Conservation (phyloP, 1,140 invertebrate species). For the Musca domestica region DNA sequence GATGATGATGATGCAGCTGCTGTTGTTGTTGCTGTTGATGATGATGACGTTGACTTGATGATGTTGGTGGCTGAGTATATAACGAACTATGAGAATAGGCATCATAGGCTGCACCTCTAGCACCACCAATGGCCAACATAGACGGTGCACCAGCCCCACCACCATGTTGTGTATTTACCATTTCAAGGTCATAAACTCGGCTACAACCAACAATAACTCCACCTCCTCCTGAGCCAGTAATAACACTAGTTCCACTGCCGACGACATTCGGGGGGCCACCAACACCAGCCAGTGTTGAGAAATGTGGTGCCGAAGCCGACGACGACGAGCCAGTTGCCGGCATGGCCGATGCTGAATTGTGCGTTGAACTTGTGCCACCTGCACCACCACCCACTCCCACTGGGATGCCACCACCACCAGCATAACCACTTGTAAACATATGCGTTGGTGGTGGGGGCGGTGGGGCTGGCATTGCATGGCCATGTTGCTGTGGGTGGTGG, state of each 20-base stretch:
- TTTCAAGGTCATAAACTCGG: constrained; percentile 18
- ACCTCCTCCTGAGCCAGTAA: not conserved
- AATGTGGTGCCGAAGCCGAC: not conserved
- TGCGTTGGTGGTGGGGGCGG: not conserved
- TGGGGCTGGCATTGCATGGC: not conserved
- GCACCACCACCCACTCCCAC: not conserved
- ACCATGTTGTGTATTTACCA: constrained; percentile 18
- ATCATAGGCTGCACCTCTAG: constrained; percentile 15
- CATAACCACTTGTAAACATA: constrained; percentile 18
- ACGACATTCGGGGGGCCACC: not conserved
- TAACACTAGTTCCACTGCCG: not conserved
- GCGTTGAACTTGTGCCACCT: constrained; percentile 5
- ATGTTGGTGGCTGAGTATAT: constrained; percentile 5
- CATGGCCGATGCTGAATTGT: constrained; percentile 1
- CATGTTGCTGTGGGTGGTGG: constrained; percentile 13
- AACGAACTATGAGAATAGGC: constrained; percentile 12
- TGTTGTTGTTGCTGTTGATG: not conserved
- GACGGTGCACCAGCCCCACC: constrained; percentile 8
- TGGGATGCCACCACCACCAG: not conserved
- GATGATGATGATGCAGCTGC: not conserved
- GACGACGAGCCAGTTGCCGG: not conserved
- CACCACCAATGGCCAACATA: constrained; percentile 6
- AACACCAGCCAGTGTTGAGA: not conserved
- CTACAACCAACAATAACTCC: not conserved
- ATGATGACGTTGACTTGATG: not conserved